phyloP scores from a whole-genome alignment of 2,797 vertebrate species.

The Jordanella pulchra region DNA sequence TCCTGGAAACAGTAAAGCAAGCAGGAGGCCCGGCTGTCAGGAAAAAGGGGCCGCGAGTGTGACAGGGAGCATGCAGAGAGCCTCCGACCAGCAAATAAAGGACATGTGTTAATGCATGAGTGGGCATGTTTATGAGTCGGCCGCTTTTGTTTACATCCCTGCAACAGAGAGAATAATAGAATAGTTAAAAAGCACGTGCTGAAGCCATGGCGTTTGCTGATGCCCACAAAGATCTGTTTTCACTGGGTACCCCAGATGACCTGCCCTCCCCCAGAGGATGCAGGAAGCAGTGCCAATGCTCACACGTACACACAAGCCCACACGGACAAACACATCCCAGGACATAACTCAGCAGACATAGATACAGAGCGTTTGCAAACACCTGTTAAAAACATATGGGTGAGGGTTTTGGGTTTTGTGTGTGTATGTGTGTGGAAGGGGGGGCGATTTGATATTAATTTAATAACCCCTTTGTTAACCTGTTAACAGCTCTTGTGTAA shows the following conservation, averaged over 20 bases:
- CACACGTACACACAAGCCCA: constrained; percentile 34
- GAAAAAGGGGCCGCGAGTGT: constrained; percentile 47
- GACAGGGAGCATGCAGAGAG: constrained; percentile 23
- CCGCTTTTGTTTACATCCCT: constrained; percentile 12
- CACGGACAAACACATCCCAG: constrained; percentile 39
- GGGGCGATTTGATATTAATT: too few species aligned
- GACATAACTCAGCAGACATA: constrained; percentile 66
- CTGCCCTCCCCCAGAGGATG: constrained; percentile 62
- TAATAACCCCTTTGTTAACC: too few species aligned
- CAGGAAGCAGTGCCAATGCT: constrained; percentile 58
- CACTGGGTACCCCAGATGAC: constrained; percentile 67
- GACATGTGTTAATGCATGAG: constrained; percentile 50
- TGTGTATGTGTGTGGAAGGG: too few species aligned
- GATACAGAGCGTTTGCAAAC: constrained; percentile 61
- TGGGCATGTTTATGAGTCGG: constrained; percentile 48
- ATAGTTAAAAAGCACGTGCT: constrained; percentile 52
- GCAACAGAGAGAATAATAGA: constrained; percentile 53
- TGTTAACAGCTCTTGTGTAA: too few species aligned
- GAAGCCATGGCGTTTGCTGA: constrained; percentile 61
- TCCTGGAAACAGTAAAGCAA: constrained; percentile 77
- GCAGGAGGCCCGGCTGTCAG: constrained; percentile 56
- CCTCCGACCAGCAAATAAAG: constrained; percentile 47
- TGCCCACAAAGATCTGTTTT: constrained; percentile 78
- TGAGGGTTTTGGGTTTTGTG: too few species aligned
- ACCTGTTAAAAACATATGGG: constrained; percentile 67